Evolutionary conservation across 1,140 invertebrate genomes (phyloP), one percentile per base, ranked within the genome.

Genomic region (Popillia japonica): DNA sequence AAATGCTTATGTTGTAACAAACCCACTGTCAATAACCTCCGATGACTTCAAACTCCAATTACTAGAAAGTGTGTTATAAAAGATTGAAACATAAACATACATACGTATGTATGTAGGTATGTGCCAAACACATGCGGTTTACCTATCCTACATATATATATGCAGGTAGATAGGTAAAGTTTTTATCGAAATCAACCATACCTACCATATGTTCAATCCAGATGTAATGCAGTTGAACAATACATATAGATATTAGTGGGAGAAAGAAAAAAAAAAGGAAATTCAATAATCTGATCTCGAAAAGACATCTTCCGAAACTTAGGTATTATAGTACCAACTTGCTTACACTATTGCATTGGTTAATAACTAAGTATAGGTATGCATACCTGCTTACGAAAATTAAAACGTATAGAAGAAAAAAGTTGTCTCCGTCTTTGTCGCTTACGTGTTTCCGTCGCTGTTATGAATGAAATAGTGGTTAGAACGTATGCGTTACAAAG

Each of bases 401-500:
- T 17, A 0, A 11, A 22, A 64, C 27, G 20, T 27, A 68, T 68
- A 1, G 61, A 17, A 23, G 61, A 34, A 23, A n/a, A 68, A 9
- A 22, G 20, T 68, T 68, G 61, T 68, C 8, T 17, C 61, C 61
- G 61, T 68, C 61, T 22, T 23, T 68, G 27, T 68, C 61, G 61
- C 61, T 27, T 68, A 68, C 20, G 61, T 7, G 22, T 11, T 22
- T 10, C 61, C 10, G 61, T 68, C 7, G 61, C 61, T 20, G 61
- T 68, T 68, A 68, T 68, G 61, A 68, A 68, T 68, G 61, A 27
- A 68, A 68, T 68, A 68, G 61, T 68, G 22, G 61, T 27, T 68
- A 68, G 61, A 68, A 68, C 61, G 61, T 68, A 22, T 68, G 61
- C 22, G 17, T 8, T 34, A 68, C 22, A 68, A 68, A 68, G 17